These are phyloP conservation scores for Macaria liturata DNA, from an alignment of 2,888 invertebrate genomes.

Conservation along the genomic window DNA sequence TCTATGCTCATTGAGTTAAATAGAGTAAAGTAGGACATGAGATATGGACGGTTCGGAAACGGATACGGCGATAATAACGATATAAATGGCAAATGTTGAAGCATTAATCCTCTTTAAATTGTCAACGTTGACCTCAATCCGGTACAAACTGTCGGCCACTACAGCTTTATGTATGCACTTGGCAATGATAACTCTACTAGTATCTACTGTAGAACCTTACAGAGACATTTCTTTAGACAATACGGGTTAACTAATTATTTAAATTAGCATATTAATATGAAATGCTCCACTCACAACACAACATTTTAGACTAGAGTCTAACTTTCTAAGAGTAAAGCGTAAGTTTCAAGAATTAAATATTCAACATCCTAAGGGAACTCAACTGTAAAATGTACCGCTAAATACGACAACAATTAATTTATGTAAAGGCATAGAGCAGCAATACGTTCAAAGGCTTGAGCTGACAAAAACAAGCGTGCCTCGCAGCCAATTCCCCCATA, in stretches of 20 bases:
- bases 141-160: constrained; percentile 29
- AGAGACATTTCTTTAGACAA: background rate
- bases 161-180: constrained; percentile 16
- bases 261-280: too few species aligned
- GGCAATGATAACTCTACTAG: constrained; percentile 15
- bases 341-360: too few species aligned
- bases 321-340: too few species aligned
- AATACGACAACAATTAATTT: too few species aligned
- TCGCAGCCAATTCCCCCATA: constrained; percentile 54
- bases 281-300: too few species aligned
- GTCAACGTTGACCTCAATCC: constrained; percentile 46
- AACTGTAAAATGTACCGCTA: too few species aligned
- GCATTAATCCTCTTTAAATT: constrained; percentile 58
- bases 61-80: constrained; percentile 45
- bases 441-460: constrained; percentile 40
- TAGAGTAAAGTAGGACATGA: constrained; percentile 41
- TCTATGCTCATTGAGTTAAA: constrained; percentile 41
- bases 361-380: too few species aligned
- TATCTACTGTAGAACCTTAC: constrained; percentile 7
- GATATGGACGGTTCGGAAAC: constrained; percentile 38
- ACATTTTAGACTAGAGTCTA: too few species aligned
- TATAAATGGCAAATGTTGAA: constrained; percentile 55
- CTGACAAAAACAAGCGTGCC: constrained; percentile 52
- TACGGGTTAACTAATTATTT: too few species aligned
- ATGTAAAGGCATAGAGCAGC: constrained; percentile 3